These are phyloP conservation scores for Alviniconcha strummeri DNA, from an alignment of 2,888 invertebrate genomes.

Conservation along the genomic window DNA sequence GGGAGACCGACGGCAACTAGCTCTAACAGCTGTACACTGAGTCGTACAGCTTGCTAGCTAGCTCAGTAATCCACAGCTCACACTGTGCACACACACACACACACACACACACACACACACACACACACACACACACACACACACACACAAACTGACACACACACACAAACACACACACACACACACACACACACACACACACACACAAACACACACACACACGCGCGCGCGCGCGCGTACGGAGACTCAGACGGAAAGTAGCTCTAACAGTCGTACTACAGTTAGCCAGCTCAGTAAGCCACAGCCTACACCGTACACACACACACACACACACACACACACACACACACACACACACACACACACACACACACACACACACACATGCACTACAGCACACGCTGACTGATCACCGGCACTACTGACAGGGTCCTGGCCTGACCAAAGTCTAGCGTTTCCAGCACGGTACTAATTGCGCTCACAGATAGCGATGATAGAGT, in stretches of 20 bases:
- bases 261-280: neutral
- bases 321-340: neutral
- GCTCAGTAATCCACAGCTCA: neutral
- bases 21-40: too few species aligned
- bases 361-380: neutral
- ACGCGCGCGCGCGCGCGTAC: neutral
- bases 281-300: neutral
- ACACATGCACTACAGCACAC: neutral
- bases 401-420: neutral
- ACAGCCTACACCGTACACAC: neutral
- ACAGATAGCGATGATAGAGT: neutral
- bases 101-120: too few species aligned
- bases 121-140: too few species aligned
- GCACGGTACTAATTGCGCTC: neutral
- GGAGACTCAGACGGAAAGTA: neutral
- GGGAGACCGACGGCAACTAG: too few species aligned
- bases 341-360: neutral
- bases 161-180: too few species aligned
- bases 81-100: too few species aligned
- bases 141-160: too few species aligned
- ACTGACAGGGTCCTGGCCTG: too few species aligned
- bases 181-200: too few species aligned
- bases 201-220: too few species aligned
- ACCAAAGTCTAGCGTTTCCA: neutral
- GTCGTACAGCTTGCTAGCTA: neutral